Conservation (phyloP, 2,113 vertebrate genomes). For the Chloropsis cyanopogon region DNA sequence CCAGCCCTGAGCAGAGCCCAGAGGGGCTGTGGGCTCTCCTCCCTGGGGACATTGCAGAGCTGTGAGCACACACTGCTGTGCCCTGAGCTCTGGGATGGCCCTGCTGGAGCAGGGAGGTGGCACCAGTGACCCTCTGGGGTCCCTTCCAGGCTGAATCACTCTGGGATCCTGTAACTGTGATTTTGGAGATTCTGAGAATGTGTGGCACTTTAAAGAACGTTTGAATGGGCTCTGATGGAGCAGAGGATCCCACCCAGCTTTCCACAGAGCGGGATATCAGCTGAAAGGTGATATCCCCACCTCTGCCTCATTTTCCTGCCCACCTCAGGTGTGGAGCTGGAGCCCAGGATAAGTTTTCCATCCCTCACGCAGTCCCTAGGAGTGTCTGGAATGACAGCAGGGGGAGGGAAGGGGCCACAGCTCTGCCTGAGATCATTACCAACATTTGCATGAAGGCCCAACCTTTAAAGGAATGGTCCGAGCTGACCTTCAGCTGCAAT, state of each 20-base stretch:
- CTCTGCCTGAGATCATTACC: not conserved
- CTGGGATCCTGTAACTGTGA: not conserved
- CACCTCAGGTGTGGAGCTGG: not conserved
- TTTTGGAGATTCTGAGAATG: not conserved
- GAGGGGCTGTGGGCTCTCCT: not conserved
- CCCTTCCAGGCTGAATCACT: accelerated
- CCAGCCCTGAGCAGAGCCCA: not conserved
- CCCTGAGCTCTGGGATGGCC: not conserved
- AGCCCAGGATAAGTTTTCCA: not conserved
- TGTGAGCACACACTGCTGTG: not conserved
- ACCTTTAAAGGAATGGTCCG: not conserved
- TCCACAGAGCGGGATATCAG: not conserved
- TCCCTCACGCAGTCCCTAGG: not conserved
- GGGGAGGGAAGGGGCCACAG: not conserved
- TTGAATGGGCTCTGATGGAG: not conserved
- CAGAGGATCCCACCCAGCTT: not conserved
- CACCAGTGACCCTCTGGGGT: not conserved
- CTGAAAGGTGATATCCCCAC: not conserved
- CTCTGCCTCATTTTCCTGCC: not conserved
- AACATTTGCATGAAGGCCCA: not conserved
- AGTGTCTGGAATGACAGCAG: not conserved
- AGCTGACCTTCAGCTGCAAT: not conserved
- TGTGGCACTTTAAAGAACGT: not conserved
- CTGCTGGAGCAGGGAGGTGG: not conserved
- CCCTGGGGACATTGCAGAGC: not conserved